Evolutionary conservation across 2,797 vertebrate genomes (phyloP), one percentile per base, ranked within the genome.

Genomic region (Mus spretus): DNA sequence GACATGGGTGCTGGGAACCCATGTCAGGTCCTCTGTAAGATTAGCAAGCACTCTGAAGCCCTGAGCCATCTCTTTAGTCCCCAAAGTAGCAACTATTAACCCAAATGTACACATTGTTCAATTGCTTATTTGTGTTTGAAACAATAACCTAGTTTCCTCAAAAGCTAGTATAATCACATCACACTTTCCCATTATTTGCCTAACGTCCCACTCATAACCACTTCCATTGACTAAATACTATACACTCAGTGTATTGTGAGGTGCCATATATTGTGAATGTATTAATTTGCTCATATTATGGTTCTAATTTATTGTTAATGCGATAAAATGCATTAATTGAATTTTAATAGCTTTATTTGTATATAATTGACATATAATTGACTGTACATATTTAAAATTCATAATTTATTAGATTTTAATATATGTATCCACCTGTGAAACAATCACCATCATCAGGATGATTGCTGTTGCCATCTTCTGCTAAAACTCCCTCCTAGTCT

Each of bases 351-450:
- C 31, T 88, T 90, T 96, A 74, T 94, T 95, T 86, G 57, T 34
- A 2, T 93, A 61, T 90, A 87, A 90, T 78, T 84, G 77, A 47
- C n/a, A 59, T 94, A 89, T 89, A 97, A 94, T 87, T 96, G 93
- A 84, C 34, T 37, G 17, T 3, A 70, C 24, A 65, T 96, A 90
- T 90, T 95, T 96, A 95, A 96, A 91, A 82, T 34, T 63, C n/a
- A 88, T 14, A 91, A 57, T 96, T 89, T 93, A 89, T 96, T 96
- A 89, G n/a, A 86, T 96, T 93, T 96, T 93, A 82, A 89, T 95
- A 44, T 82, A 75, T 44, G 24, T 87, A 74, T n/a, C 47, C 79
- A 95, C 65, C 94, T 91, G 94, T 93, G 79, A 83, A 93, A 89
- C 63, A 91, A 74, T 96, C 22, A 40, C 82, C 37, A 55, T 78